Evolutionary conservation across 1,140 invertebrate genomes (phyloP).

Genomic region (Lasioglossum baleicum): DNA sequence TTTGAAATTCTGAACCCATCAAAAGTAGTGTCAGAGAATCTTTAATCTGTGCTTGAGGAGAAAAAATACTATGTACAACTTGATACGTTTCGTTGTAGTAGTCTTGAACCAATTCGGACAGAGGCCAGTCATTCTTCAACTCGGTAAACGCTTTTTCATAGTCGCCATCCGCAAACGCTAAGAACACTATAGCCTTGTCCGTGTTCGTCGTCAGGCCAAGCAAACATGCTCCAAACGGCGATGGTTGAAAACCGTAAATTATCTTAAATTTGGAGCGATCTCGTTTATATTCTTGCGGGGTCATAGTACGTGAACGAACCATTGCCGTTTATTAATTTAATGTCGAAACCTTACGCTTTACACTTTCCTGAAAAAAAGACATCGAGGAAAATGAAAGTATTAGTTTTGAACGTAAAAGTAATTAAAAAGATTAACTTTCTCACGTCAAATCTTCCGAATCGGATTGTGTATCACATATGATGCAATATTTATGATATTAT

Average conservation of each 20-base stretch:
- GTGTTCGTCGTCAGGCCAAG: slow-evolving; percentile 54
- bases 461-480: too few species aligned
- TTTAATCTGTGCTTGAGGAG: neutral
- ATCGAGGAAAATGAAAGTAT: too few species aligned
- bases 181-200: slow-evolving; percentile 52
- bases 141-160: slow-evolving; percentile 27
- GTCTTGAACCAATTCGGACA: slow-evolving; percentile 45
- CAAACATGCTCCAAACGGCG: slow-evolving; percentile 64
- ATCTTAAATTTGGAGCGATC: slow-evolving; percentile 33
- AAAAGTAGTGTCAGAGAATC: slow-evolving; percentile 53
- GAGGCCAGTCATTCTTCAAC: slow-evolving; percentile 53
- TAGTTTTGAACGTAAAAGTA: too few species aligned
- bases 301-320: slow-evolving; percentile 36
- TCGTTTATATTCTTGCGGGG: slow-evolving; percentile 22
- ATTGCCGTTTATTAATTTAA: slow-evolving; percentile 11
- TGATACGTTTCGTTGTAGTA: neutral
- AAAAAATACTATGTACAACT: slow-evolving; percentile 28
- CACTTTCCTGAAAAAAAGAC: neutral
- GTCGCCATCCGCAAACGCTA: slow-evolving; percentile 53
- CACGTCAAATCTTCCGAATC: too few species aligned
- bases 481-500: too few species aligned
- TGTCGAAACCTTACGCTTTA: neutral
- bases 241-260: slow-evolving; percentile 52
- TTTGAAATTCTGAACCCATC: slow-evolving; percentile 73
- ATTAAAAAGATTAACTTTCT: too few species aligned